Percentiles rank a stretch among this genome's conserved stretches.
Evolutionary conservation across 2,888 invertebrate species (phyloP).

Genomic region (Serripes groenlandicus): DNA sequence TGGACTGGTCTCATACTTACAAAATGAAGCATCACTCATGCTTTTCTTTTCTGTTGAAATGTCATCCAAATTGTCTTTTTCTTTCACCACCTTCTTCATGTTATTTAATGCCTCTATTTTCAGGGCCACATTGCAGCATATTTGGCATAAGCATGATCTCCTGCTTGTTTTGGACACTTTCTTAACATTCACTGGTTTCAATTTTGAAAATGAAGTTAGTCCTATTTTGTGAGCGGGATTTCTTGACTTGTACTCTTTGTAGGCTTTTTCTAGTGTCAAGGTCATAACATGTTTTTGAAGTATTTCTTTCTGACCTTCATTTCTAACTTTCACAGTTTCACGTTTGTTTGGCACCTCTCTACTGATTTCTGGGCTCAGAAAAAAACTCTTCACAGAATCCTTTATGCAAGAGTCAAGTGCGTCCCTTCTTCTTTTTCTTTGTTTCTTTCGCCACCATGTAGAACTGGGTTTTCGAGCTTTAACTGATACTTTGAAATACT

Average conservation of each 20-base stretch:
- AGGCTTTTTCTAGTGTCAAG: constrained; percentile 57
- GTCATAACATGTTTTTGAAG: constrained; percentile 58
- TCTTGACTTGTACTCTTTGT: constrained; percentile 38
- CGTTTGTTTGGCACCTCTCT: constrained; percentile 58
- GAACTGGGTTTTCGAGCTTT: constrained; percentile 10
- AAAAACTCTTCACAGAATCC: constrained; percentile 40
- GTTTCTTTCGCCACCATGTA: constrained; percentile 36
- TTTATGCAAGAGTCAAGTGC: neutral
- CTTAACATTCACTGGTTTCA: constrained; percentile 49
- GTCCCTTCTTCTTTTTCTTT: constrained; percentile 41
- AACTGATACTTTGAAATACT: constrained; percentile 34
- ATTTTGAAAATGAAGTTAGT: constrained; percentile 43
- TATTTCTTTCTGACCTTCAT: constrained; percentile 17
- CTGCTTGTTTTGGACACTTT: constrained; percentile 51
- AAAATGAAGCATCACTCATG: constrained; percentile 33
- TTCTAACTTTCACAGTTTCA: constrained; percentile 43
- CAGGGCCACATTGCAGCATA: constrained; percentile 48
- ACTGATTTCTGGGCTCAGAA: constrained; percentile 49
- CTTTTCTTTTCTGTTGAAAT: constrained; percentile 19
- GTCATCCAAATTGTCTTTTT: constrained; percentile 3
- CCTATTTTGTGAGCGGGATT: constrained; percentile 50
- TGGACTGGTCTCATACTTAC: constrained; percentile 19
- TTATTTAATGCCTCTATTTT: constrained; percentile 40
- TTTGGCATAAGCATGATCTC: constrained; percentile 42
- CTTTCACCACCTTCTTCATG: constrained; percentile 20